Evolutionary conservation across 2,888 invertebrate species (phyloP), one percentile per base, ranked within the genome.

Genomic region (Acanthosepion lycidas): DNA sequence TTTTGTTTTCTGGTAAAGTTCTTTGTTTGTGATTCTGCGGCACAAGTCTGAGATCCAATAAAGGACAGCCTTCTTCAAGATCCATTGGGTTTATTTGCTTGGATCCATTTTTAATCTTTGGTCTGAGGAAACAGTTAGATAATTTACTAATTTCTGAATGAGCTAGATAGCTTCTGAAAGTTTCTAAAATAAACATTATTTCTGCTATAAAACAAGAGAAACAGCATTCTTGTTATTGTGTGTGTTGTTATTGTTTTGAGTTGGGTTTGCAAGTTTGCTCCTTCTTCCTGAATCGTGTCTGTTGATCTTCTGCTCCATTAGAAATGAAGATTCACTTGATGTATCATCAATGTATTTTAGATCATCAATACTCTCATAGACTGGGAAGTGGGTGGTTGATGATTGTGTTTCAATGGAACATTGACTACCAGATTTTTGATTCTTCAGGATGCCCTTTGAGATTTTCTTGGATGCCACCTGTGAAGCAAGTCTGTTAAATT

Each of bases 191-290:
- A n/a, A 78, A 3, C 5, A 9, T n/a, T 78, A 78, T 3, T n/a
- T 78, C 33, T n/a, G 78, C 93, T 93, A 93, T 93, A 93, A 93
- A 51, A 93, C 93, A 53, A 53, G 51, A 51, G 93, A 93, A n/a
- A 93, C 93, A 28, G 93, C 93, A 51, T n/a, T 93, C 6, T 53
- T 49, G 51, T 53, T 93, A 53, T 53, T 53, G 9, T 53, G 42
- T 9, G 49, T 49, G 26, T 15, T 92, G 92, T 92, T 92, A 33
- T 92, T 48, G 23, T 49, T 93, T 18, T 49, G 28, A 1, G 93
- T 28, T 93, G n/a, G 78, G 33, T n/a, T 78, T 78, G 78, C 78
- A n/a, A 48, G 93, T 49, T 53, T 93, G 1, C 23, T 93, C 33
- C 51, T 26, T 15, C 48, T 49, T 28, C 15, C 28, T 9, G 28